A percentile compares a stretch with the other conserved stretches of the same genome.
phyloP scores from a whole-genome alignment of 2,888 invertebrate species.

The Clistopyga incitator region DNA sequence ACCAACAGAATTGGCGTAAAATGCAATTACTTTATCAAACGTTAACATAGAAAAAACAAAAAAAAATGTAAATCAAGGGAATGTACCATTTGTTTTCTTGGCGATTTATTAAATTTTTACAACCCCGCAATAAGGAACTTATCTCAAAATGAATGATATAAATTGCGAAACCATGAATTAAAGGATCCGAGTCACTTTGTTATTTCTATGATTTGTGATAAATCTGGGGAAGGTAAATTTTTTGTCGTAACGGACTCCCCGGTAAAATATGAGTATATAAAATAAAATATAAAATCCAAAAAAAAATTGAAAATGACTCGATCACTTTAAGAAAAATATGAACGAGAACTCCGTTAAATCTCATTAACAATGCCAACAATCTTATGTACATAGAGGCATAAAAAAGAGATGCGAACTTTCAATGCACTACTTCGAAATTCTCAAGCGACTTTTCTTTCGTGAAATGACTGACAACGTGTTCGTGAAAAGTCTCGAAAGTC shows the following conservation, averaged over 20 bases:
- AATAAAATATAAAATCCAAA: neutral
- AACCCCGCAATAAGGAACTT: neutral
- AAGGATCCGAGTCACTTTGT: neutral
- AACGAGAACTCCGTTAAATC: conserved; percentile 39
- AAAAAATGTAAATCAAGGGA: neutral
- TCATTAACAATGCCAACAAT: conserved; percentile 19
- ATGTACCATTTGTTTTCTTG: neutral
- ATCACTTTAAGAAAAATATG: conserved; percentile 34
- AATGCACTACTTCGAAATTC: conserved; percentile 72
- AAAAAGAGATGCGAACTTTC: conserved; percentile 20
- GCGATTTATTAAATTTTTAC: conserved; percentile 32
- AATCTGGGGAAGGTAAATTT: neutral
- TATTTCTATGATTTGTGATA: neutral
- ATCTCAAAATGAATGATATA: conserved; percentile 19
- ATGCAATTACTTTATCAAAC: neutral
- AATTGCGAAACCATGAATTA: neutral
- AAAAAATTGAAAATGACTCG: no score
- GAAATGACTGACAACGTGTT: conserved; percentile 93
- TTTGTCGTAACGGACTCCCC: neutral
- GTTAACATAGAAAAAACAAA: neutral
- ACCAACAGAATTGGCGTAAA: conserved; percentile 89
- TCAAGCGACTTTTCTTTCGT: conserved; percentile 84
- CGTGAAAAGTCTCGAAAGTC: conserved; percentile 88
- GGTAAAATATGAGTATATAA: neutral
- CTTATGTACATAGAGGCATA: conserved; percentile 27